Evolutionary conservation across 2,888 invertebrate genomes (phyloP).

Genomic region (Cynaeus angustus): DNA sequence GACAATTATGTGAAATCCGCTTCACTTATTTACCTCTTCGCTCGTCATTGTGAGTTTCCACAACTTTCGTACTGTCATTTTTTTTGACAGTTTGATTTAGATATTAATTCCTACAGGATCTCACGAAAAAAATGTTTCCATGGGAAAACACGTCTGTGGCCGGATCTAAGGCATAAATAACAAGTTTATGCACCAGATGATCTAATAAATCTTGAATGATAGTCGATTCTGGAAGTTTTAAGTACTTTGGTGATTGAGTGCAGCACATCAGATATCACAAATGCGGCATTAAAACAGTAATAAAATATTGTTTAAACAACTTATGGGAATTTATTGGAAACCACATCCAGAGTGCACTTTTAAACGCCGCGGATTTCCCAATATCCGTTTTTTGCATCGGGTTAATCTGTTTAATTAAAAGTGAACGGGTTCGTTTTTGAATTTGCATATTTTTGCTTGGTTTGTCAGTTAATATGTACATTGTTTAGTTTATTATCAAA

Average conservation of each 20-base stretch:
- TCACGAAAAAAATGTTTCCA: too few species aligned
- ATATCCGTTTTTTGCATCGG: too few species aligned
- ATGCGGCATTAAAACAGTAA: not conserved
- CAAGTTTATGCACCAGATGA: not conserved
- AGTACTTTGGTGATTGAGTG: constrained; percentile 1
- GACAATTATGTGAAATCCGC: constrained; percentile 38
- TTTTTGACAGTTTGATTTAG: too few species aligned
- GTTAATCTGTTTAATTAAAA: too few species aligned
- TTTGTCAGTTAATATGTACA: too few species aligned
- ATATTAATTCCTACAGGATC: too few species aligned
- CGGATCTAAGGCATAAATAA: not conserved
- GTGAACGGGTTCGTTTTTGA: too few species aligned
- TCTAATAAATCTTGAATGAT: not conserved
- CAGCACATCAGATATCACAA: not conserved
- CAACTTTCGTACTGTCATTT: not conserved
- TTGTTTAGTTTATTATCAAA: too few species aligned
- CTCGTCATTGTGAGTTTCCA: constrained; percentile 3
- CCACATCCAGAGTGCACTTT: too few species aligned
- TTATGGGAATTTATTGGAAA: not conserved
- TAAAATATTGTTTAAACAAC: not conserved
- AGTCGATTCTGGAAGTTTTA: not conserved
- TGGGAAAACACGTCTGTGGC: too few species aligned
- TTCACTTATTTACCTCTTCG: constrained; percentile 19
- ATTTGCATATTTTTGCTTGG: too few species aligned
- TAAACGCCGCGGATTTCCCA: too few species aligned